Percentiles rank a stretch among this genome's conserved stretches.
Evolutionary conservation across 1,140 invertebrate species (phyloP).

Genomic region (Apis dorsata): DNA sequence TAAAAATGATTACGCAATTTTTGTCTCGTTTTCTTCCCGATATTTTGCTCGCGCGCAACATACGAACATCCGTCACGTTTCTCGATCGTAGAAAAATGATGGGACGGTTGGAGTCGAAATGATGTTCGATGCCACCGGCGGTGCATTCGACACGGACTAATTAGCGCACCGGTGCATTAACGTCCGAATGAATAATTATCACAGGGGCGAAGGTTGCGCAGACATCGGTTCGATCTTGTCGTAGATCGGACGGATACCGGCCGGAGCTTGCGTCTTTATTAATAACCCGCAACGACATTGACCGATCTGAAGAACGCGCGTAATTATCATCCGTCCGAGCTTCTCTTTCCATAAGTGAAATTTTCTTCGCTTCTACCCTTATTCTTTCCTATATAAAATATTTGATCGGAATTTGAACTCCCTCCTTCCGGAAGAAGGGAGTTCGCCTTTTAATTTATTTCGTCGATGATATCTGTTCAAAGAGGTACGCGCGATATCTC

Average conservation of each 20-base stretch:
- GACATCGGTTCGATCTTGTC: slow-evolving; percentile 66
- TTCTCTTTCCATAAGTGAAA: slow-evolving; percentile 22
- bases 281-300: slow-evolving; percentile 76
- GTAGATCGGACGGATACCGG: slow-evolving; percentile 65
- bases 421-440: too few species aligned
- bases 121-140: slow-evolving; percentile 58
- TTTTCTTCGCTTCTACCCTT: not conserved
- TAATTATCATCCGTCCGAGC: slow-evolving; percentile 71
- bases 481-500: not conserved
- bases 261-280: slow-evolving; percentile 73
- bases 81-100: not conserved
- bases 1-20: too few species aligned
- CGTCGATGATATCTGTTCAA: too few species aligned
- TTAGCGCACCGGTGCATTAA: slow-evolving; percentile 71
- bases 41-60: too few species aligned
- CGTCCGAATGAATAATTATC: slow-evolving; percentile 71
- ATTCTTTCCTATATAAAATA: not conserved
- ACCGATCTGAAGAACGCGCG: slow-evolving; percentile 69
- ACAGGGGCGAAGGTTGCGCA: slow-evolving; percentile 45
- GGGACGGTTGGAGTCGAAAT: not conserved
- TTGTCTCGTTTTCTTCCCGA: too few species aligned
- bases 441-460: too few species aligned
- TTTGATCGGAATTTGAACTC: too few species aligned
- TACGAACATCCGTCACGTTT: too few species aligned
- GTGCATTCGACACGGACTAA: slow-evolving; percentile 61